Evolutionary conservation across 2,888 invertebrate genomes (phyloP).

Genomic region (Herminia tarsipennalis): DNA sequence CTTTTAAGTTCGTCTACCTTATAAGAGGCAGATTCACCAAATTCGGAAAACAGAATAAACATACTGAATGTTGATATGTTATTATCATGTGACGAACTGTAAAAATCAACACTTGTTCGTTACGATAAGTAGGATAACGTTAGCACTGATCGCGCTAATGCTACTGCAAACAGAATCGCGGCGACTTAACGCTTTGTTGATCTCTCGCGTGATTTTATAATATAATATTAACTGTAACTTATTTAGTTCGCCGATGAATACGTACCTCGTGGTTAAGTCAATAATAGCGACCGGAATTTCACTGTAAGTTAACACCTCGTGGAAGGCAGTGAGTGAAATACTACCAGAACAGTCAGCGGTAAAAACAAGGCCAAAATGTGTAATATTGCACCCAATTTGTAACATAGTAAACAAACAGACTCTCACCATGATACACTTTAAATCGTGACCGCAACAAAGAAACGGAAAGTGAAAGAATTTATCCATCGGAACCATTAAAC

Average conservation of each 20-base stretch:
- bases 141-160: conserved; percentile 71
- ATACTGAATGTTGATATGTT: conserved; percentile 59
- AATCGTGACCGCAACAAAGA: conserved; percentile 62
- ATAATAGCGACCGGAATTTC: conserved; percentile 72
- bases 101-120: conserved; percentile 67
- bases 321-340: conserved; percentile 37
- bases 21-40: conserved; percentile 44
- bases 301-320: conserved; percentile 57
- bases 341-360: conserved; percentile 4
- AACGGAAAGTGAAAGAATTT: conserved; percentile 75
- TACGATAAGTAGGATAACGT: conserved; percentile 77
- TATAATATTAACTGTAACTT: conserved; percentile 78
- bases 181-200: conserved; percentile 53
- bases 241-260: conserved; percentile 68
- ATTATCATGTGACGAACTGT: conserved; percentile 67
- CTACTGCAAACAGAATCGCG: conserved; percentile 67
- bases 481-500: conserved; percentile 67
- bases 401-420: conserved; percentile 23
- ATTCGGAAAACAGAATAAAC: conserved; percentile 50
- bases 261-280: conserved; percentile 59
- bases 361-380: conserved; percentile 11
- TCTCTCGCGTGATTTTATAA: conserved; percentile 80
- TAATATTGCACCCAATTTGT: conserved; percentile 36
- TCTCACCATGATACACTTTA: conserved; percentile 49
- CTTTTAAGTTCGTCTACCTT: conserved; percentile 61